phyloP scores from a whole-genome alignment of 2,797 vertebrate species.

The Intellagama lesueurii region DNA sequence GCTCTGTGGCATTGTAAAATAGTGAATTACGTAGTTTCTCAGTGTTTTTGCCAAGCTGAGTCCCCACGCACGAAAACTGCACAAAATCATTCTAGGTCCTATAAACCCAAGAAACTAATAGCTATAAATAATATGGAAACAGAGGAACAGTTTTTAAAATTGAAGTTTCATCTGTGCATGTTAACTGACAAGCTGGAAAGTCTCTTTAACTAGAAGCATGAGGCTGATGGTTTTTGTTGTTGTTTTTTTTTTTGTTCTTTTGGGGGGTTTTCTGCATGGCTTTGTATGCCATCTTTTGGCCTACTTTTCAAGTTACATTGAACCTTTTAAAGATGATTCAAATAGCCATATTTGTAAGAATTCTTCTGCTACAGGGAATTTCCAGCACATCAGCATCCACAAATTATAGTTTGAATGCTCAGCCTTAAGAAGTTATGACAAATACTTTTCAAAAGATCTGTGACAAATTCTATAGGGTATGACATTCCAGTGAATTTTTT shows the following conservation, averaged over 20 bases:
- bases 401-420: neutral
- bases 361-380: neutral
- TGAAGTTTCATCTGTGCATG: constrained; percentile 28
- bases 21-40: no score
- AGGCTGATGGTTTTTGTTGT: neutral
- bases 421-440: no score
- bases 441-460: neutral
- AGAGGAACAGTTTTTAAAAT: neutral
- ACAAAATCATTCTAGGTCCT: no score
- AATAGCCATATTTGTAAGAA: neutral
- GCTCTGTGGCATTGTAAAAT: no score
- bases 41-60: no score
- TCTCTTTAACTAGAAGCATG: constrained; percentile 16
- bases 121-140: constrained; percentile 18
- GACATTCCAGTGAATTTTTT: no score
- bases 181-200: neutral
- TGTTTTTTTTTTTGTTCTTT: no score
- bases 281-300: neutral
- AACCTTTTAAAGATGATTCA: neutral
- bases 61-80: no score
- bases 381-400: neutral
- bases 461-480: no score
- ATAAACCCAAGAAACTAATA: constrained; percentile 2
- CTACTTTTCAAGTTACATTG: neutral
- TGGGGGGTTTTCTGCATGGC: neutral